Evolutionary conservation across 1,140 invertebrate species (phyloP).

Genomic region (Lasaia peninsularis): DNA sequence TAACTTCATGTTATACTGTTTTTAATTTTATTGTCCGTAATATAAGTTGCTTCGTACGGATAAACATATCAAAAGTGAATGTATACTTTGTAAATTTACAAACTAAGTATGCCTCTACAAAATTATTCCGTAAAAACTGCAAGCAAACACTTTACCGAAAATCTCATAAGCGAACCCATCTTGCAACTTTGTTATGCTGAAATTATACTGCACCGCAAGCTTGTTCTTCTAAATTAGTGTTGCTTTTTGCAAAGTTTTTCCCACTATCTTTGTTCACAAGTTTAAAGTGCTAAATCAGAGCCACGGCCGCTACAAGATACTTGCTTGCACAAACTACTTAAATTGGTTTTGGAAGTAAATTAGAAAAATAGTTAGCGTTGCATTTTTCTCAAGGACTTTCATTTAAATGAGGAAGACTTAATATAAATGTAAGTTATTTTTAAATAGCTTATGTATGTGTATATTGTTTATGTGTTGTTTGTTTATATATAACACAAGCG

Average conservation of each 20-base stretch:
- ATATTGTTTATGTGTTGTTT: too few relatives aligned
- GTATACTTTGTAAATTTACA: background rate
- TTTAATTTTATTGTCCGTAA: too few relatives aligned
- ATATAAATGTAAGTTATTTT: background rate
- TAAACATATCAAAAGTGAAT: background rate
- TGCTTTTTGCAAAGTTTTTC: slow-evolving; percentile 11
- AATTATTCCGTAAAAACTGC: too few relatives aligned
- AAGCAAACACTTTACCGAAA: slow-evolving; percentile 7
- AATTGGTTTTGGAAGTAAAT: slow-evolving; percentile 9
- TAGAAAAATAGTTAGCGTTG: slow-evolving; percentile 2
- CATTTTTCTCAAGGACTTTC: background rate
- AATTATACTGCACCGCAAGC: slow-evolving; percentile 9
- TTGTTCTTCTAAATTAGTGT: slow-evolving; percentile 12
- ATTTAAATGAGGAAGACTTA: background rate
- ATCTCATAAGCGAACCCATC: slow-evolving; percentile 8
- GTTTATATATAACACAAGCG: too few relatives aligned
- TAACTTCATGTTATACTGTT: too few relatives aligned
- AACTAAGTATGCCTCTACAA: background rate
- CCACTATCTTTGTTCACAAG: slow-evolving; percentile 1
- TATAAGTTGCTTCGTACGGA: too few relatives aligned
- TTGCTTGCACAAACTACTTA: slow-evolving; percentile 2
- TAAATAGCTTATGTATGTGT: too few relatives aligned
- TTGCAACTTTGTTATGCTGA: slow-evolving; percentile 10
- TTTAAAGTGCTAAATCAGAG: slow-evolving; percentile 10
- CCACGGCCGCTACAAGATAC: background rate